Evolutionary conservation across 1,140 invertebrate genomes (phyloP), one percentile per base, ranked within the genome.

Genomic region (Drosophila pseudoananassae): DNA sequence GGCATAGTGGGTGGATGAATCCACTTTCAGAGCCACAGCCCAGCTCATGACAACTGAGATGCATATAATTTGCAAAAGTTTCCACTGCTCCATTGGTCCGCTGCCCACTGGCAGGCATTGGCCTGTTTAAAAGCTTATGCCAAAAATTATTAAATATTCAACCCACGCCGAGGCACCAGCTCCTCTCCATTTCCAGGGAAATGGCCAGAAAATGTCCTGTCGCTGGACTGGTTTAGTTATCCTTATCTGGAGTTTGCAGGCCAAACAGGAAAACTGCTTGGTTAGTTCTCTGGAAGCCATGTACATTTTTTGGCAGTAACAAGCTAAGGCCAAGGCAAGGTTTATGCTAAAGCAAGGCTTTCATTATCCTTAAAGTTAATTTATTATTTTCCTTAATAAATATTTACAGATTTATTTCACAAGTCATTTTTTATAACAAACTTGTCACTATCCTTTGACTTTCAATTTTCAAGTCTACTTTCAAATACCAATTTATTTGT

Each of bases 61-160:
- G 47, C 45, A 71, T 50, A 82, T 82, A 63, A 77, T 81, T 82
- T 46, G 63, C 59, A 59, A 58, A 69, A 64, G 76, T 78, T 74
- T 64, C 25, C 25, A 27, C 6, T 27, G 25, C 75, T 66, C 50
- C 70, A 56, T 51, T 61, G 25, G 4, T 27, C 25, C 25, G 6
- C 25, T 27, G 56, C 58, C 31, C 36, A 50, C 49, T 53, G 61
- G 59, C 33, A 50, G 47, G 49, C 63, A 49, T 51, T 65, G 33
- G 29, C 31, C 45, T 50, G 51, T 36, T 46, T 47, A 61, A 60
- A 66, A 72, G 50, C 66, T 82, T 58, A 54, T 57, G 57, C 43
- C 43, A 12, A 50, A 76, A 55, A 58, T 76, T 36, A 60, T 81
- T 75, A 50, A 45, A 50, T 68, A 66, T 64, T 56, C 49, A 59